A percentile compares a stretch with the other conserved stretches of the same genome.
Conservation (phyloP, 2,888 invertebrate genomes). For the Orthosia incerta region DNA sequence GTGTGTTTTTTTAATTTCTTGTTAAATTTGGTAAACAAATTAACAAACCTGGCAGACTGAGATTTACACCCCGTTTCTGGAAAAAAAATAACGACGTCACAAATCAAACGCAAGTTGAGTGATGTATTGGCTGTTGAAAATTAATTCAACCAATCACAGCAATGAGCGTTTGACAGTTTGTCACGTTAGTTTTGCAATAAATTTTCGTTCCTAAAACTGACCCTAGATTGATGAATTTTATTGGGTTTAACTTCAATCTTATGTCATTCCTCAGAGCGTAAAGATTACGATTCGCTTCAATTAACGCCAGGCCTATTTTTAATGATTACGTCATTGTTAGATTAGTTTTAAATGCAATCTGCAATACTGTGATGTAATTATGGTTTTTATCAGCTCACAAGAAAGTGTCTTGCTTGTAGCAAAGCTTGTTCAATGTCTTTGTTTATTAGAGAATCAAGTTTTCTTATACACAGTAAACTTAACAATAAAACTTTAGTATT, state of each 20-base stretch:
- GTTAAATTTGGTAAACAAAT: not conserved
- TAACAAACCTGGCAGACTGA: not conserved
- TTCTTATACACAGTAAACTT: not conserved
- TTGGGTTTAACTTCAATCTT: conserved; percentile 6
- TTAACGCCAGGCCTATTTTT: conserved; percentile 40
- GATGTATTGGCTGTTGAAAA: not conserved
- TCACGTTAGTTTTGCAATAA: not conserved
- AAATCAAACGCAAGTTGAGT: not conserved
- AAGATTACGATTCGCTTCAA: conserved; percentile 55
- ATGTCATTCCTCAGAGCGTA: conserved; percentile 20
- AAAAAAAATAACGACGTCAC: not conserved
- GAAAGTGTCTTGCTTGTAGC: no score
- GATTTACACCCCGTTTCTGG: not conserved
- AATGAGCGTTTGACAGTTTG: not conserved
- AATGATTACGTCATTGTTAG: conserved; percentile 44
- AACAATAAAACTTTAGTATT: not conserved
- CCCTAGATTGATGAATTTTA: not conserved
- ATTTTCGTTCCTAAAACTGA: not conserved
- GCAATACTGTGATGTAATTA: conserved; percentile 35
- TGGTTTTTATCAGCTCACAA: not conserved
- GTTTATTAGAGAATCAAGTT: not conserved
- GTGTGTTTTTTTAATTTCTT: not conserved
- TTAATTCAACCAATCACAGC: not conserved
- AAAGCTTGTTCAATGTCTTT: no score
- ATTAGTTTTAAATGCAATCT: conserved; percentile 52